Conservation (phyloP, 2,797 vertebrate genomes). For the Rhinogobio ventralis region DNA sequence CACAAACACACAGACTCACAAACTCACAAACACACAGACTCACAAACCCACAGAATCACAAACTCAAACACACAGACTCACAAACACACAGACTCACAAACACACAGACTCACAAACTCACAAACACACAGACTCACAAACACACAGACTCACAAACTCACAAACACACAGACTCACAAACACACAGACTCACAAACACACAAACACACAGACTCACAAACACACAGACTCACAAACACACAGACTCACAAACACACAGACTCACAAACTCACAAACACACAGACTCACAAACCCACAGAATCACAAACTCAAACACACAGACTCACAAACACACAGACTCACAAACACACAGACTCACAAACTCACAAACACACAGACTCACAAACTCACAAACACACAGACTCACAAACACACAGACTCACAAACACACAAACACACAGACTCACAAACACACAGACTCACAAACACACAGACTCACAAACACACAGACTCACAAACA, state of each 20-base stretch:
- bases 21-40: no score
- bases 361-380: rapidly evolving
- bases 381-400: neutral
- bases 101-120: neutral
- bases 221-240: neutral
- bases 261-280: neutral
- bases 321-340: neutral
- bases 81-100: no score
- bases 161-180: no score
- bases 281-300: neutral
- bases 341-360: neutral
- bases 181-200: no score
- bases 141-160: no score
- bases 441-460: neutral
- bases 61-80: no score
- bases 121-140: neutral
- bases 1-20: no score
- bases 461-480: neutral
- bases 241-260: neutral
- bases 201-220: neutral
- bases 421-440: neutral
- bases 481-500: neutral
- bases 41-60: no score
- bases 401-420: neutral
- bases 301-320: neutral